Conservation (phyloP, 2,888 invertebrate species). For the Drosophila longiperda region DNA sequence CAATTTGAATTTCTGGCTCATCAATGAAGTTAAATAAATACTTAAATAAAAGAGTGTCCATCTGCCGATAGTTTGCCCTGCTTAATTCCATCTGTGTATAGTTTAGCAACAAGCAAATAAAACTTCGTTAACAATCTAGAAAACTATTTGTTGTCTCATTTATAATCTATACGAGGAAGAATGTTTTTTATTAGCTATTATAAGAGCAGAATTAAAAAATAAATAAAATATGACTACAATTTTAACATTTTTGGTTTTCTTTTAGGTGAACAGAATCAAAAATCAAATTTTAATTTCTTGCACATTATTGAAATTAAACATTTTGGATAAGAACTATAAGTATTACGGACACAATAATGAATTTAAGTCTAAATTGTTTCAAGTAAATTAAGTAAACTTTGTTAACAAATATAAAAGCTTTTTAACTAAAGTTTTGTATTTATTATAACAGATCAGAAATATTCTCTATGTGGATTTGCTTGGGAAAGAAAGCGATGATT, state of each 20-base stretch:
- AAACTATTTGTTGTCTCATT: slow-evolving; percentile 19
- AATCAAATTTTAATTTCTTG: not conserved
- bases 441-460: not conserved
- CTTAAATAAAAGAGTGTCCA: not conserved
- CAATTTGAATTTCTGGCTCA: not conserved
- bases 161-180: not conserved
- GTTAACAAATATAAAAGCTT: slow-evolving; percentile 17
- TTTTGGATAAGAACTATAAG: not conserved
- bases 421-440: slow-evolving; percentile 20
- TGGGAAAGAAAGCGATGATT: not conserved
- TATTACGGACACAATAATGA: not conserved
- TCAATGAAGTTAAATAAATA: not conserved
- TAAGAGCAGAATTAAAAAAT: not conserved
- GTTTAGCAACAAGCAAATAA: slow-evolving; percentile 47
- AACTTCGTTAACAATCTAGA: slow-evolving; percentile 29
- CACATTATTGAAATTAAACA: not conserved
- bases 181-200: not conserved
- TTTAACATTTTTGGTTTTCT: not conserved
- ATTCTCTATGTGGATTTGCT: not conserved
- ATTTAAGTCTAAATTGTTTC: not conserved
- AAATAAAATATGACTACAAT: not conserved
- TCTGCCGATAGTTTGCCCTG: slow-evolving; percentile 46
- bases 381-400: slow-evolving; percentile 10
- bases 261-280: not conserved
- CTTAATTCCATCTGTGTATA: slow-evolving; percentile 73